Evolutionary conservation across 2,113 vertebrate genomes (phyloP), one percentile per base, ranked within the genome.

Genomic region (Nematolebias whitei): DNA sequence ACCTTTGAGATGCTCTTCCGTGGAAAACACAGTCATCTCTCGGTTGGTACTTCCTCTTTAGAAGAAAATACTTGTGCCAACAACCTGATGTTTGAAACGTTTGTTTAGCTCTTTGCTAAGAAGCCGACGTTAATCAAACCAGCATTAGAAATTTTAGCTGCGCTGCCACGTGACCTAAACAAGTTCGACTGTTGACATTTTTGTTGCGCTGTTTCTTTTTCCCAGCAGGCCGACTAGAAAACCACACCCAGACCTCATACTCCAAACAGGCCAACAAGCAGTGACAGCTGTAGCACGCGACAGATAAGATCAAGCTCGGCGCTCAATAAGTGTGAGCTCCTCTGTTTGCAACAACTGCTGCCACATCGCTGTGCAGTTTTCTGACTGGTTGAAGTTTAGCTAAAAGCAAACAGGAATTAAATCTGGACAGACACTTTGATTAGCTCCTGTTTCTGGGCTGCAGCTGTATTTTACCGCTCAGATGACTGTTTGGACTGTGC

Each of bases 171-270:
- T 73, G 79, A 85, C 61, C 49, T 45, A 56, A 79, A 84, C 71
- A 68, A 79, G 72, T 82, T 84, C 53, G 58, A 74, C 68, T 68
- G 60, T 67, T 58, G 67, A 35, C 32, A 9, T 38, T 63, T 14
- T 45, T 29, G 20, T 26, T 59, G 14, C 48, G 49, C 26, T 56
- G n/a, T 71, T 62, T 68, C 13, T 69, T 53, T 66, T 76, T 79
- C 53, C 39, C 63, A 47, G 60, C 71, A 75, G 79, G 52, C 78
- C 76, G 66, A 80, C 78, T 22, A 53, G 50, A 74, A 80, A 44
- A 72, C 85, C 87, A 81, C 89, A 85, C 89, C 87, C 83, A 84
- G 80, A 47, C 58, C 77, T 84, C 69, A 77, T 19, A 40, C 72
- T 78, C 50, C 63, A 54, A 79, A 70, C 63, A 70, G 50, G 54